These are phyloP conservation scores for Micromussa lordhowensis DNA, from an alignment of 92 coral and sea anemone genomes.

Conservation along the genomic window DNA sequence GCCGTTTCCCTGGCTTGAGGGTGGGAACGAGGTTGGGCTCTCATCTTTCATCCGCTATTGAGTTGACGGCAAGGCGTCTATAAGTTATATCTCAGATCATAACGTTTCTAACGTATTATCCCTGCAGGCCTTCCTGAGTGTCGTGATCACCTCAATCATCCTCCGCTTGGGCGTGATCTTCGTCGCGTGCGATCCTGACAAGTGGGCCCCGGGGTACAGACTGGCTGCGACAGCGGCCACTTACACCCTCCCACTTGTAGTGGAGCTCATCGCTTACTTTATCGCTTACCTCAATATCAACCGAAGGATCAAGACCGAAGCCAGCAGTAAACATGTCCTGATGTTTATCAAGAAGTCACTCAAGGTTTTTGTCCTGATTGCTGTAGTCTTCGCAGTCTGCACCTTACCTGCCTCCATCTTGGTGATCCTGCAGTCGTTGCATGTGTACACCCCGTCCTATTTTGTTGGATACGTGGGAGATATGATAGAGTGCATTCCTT, in stretches of 20 bases:
- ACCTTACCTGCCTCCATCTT: conserved; percentile 27
- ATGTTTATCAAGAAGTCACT: conserved; percentile 43
- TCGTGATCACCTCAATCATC: conserved; percentile 29
- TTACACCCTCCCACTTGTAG: conserved; percentile 29
- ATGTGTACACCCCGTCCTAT: conserved; percentile 12
- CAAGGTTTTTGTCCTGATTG: conserved; percentile 36
- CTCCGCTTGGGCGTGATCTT: conserved; percentile 60
- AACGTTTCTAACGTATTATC: neutral
- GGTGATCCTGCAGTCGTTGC: conserved; percentile 34
- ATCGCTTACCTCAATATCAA: conserved; percentile 35
- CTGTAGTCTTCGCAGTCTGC: conserved; percentile 42
- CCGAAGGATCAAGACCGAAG: conserved; percentile 8
- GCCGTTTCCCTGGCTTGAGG: too few relatives aligned
- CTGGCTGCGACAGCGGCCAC: conserved; percentile 34
- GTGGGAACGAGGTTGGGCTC: too few relatives aligned
- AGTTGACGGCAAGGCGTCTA: neutral
- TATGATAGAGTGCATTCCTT: conserved; percentile 45
- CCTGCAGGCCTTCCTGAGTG: conserved; percentile 19
- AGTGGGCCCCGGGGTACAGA: conserved; percentile 51
- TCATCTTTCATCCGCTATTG: too few relatives aligned
- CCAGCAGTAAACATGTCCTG: conserved; percentile 27
- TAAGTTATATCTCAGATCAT: neutral
- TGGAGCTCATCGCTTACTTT: conserved; percentile 34
- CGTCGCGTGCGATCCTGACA: conserved; percentile 50
- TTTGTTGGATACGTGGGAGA: conserved; percentile 29